phyloP scores from a whole-genome alignment of 2,113 vertebrate species.

The Erinaceus europaeus region DNA sequence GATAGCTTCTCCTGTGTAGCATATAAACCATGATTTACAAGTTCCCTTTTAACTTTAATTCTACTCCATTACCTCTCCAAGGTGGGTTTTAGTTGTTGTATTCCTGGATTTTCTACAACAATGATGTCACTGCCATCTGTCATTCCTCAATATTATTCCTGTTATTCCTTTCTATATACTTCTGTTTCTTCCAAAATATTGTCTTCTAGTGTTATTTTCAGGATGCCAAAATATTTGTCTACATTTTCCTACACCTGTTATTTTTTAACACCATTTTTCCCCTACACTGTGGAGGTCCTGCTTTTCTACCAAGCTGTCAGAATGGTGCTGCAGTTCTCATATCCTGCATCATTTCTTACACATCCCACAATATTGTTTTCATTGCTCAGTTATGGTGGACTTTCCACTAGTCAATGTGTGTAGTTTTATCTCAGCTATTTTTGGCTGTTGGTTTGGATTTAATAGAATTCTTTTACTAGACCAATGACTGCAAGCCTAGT shows the following conservation, averaged over 20 bases:
- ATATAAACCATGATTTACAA: neutral
- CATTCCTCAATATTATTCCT: neutral
- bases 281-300: too few species aligned
- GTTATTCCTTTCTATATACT: neutral
- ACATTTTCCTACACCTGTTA: neutral
- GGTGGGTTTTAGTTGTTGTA: neutral
- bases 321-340: neutral
- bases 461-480: neutral
- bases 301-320: neutral
- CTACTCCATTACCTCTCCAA: neutral
- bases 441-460: neutral
- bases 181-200: neutral
- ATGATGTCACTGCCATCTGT: neutral
- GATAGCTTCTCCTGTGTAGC: neutral
- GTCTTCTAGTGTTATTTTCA: neutral
- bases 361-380: neutral
- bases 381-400: neutral
- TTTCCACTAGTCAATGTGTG: neutral
- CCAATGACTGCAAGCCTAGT: neutral
- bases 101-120: neutral
- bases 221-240: neutral
- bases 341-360: neutral
- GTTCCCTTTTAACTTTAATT: neutral
- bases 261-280: too few species aligned
- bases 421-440: neutral